These are phyloP conservation scores for Caenorhabditis sp. DNA, from an alignment of 2,888 invertebrate species.

Conservation along the genomic window DNA sequence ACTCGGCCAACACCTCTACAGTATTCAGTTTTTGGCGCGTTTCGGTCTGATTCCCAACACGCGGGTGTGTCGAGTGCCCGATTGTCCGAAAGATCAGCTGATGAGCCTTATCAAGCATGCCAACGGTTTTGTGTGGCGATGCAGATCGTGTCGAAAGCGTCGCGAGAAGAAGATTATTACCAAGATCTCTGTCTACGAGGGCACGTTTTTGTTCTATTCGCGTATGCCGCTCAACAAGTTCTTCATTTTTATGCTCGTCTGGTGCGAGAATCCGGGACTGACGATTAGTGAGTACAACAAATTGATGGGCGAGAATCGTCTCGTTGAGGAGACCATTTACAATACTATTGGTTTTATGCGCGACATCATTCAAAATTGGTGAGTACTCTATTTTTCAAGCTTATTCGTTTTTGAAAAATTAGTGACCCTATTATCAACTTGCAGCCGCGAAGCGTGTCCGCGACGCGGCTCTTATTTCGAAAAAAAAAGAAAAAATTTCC, in stretches of 20 bases:
- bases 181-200: constrained; percentile 54
- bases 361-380: constrained; percentile 55
- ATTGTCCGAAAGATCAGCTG: constrained; percentile 51
- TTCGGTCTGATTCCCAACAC: constrained; percentile 54
- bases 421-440: no score
- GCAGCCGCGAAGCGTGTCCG: no score
- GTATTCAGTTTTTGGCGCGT: constrained; percentile 50
- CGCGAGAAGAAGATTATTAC: constrained; percentile 51
- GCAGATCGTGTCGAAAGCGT: constrained; percentile 50
- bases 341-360: constrained; percentile 54
- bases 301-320: constrained; percentile 47
- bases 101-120: constrained; percentile 55
- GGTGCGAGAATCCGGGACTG: constrained; percentile 52
- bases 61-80: constrained; percentile 40
- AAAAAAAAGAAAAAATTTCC: no score
- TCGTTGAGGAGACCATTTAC: constrained; percentile 54
- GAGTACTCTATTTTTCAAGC: not conserved
- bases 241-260: constrained; percentile 54
- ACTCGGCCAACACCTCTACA: constrained; percentile 35
- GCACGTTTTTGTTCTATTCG: constrained; percentile 51
- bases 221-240: constrained; percentile 55
- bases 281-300: constrained; percentile 48
- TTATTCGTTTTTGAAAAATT: no score
- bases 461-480: no score
- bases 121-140: constrained; percentile 58